Conservation (phyloP, 2,797 vertebrate species). For the Pyrocephalus nanus region DNA sequence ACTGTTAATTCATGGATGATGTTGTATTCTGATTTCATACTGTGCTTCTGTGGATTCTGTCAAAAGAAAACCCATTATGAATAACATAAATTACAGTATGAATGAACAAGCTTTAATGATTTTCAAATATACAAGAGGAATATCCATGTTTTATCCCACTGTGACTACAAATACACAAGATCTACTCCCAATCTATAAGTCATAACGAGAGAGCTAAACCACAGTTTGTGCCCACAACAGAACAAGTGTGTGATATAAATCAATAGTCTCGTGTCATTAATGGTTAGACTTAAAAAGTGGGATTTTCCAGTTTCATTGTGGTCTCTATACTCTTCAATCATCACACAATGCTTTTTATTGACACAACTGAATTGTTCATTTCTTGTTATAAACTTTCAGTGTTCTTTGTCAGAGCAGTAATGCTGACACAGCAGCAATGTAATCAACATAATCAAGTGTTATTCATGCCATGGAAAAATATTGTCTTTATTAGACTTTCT, state of each 20-base stretch:
- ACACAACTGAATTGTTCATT: neutral
- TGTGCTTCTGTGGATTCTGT: neutral
- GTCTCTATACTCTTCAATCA: neutral
- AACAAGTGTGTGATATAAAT: neutral
- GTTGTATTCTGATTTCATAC: neutral
- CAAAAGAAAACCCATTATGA: neutral
- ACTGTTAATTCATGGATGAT: neutral
- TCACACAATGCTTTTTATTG: neutral
- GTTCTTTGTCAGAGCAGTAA: neutral
- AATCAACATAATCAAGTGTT: constrained; percentile 29
- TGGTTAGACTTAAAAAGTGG: neutral
- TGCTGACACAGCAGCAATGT: neutral
- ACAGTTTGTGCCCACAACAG: neutral
- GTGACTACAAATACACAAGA: neutral
- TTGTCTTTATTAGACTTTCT: neutral
- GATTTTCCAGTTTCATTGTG: neutral
- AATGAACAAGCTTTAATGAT: neutral
- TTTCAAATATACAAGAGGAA: neutral
- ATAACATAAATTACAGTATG: neutral
- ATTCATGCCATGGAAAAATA: neutral
- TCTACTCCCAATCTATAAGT: neutral
- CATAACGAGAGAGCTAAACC: neutral
- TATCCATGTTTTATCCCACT: neutral
- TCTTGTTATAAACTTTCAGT: neutral
- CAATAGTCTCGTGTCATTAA: neutral